Base-by-base conservation (phyloP, 2,888 invertebrate genomes). In the Athripsodes cinereus region DNA sequence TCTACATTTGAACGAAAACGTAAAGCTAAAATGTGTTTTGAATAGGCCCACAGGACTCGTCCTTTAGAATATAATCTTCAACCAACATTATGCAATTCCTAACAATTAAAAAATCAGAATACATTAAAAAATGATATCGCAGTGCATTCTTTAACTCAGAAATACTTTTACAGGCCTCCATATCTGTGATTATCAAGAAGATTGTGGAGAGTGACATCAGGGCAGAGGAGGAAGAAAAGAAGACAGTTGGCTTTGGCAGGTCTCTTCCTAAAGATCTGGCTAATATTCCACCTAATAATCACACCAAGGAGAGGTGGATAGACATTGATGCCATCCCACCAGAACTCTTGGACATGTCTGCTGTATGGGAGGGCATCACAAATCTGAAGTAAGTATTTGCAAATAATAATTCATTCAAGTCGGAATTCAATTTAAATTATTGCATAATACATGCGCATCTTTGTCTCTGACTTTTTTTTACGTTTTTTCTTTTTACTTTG, bases 341-440 rank as follows among this genome's bases (percentile, higher is more conserved):
- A 52, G 81, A 83, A 48, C 68, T 87, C 18, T 75, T 78, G 57
- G 73, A 77, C 1, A 85, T 86, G 85, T 73, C 81, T 0, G 74
- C 75, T 49, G 81, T 86, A 1, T 86, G 83, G 83, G 76, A 80
- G 13, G 82, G 80, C n/a, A 82, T 86, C 47, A 76, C 79, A 19
- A 76, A 83, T 68, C 72, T 86, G 5, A 78, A 79, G 82, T 81
- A 62, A 49, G 57, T 35, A 8, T 11, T 31, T 31, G 11, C 11
- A 31, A 6, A 8, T 31, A 31, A 8, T 31, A 31, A 6, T 31
- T 8, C 8, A 31, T 31, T 31, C 31, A 31, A 8, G 31, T 31
- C 31, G 8, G 11, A n/a, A n/a, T n/a, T n/a, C n/a, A n/a, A n/a
- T n/a, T n/a, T n/a, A n/a, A n/a, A n/a, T n/a, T n/a, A n/a, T n/a